Percentiles rank a stretch among this genome's conserved stretches.
These are phyloP conservation scores for Calyptommatus sinebrachiatus DNA, from an alignment of 2,113 vertebrate species.

Conservation along the genomic window DNA sequence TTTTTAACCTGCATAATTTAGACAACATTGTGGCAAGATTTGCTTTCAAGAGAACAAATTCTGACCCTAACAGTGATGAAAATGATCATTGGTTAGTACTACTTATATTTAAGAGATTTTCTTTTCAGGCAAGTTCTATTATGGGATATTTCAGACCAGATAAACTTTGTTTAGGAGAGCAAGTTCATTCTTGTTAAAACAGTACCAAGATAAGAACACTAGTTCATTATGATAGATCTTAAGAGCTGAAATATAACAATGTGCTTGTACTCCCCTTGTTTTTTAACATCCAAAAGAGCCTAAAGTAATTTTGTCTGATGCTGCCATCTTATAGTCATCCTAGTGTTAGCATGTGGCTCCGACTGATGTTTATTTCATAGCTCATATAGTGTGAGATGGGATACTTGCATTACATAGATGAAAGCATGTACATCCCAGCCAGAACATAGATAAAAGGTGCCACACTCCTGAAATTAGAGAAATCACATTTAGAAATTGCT, in stretches of 20 bases:
- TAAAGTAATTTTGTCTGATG: neutral
- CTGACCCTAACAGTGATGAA: neutral
- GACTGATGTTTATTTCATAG: neutral
- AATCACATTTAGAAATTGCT: neutral
- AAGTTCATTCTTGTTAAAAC: conserved; percentile 39
- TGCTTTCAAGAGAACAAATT: neutral
- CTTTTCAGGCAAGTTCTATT: neutral
- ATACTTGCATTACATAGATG: neutral
- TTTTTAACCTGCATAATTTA: neutral
- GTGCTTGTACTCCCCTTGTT: neutral
- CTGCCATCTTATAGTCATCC: neutral
- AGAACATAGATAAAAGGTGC: neutral
- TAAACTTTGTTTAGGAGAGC: neutral
- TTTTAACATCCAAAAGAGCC: neutral
- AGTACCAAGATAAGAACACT: neutral
- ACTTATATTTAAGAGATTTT: neutral
- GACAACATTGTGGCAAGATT: neutral
- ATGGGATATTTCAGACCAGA: conserved; percentile 20
- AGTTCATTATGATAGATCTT: conserved; percentile 1
- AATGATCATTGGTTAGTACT: neutral
- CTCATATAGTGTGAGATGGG: conserved; percentile 1
- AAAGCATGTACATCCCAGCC: neutral
- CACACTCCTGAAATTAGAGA: conserved; percentile 14
- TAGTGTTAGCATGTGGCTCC: neutral
- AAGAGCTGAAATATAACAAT: conserved; percentile 7